Conservation (phyloP, 2,888 invertebrate genomes). For the Acleris sparsana region DNA sequence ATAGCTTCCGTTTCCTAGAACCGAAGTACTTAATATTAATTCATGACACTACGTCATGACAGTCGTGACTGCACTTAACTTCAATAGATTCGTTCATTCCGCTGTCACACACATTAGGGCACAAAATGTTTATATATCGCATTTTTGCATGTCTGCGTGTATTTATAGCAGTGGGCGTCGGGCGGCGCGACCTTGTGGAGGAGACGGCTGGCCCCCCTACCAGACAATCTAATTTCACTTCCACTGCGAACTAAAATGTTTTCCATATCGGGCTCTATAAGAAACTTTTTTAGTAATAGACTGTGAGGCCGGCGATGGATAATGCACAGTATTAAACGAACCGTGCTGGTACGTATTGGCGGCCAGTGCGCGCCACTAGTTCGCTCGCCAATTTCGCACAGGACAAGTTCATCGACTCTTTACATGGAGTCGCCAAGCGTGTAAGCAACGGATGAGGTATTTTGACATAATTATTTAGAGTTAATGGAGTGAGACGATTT, state of each 20-base stretch:
- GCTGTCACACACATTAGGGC: constrained; percentile 59
- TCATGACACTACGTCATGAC: not conserved
- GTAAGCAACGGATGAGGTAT: constrained; percentile 62
- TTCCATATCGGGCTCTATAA: not conserved
- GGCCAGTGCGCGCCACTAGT: constrained; percentile 63
- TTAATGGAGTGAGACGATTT: constrained; percentile 31
- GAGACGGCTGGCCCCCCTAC: constrained; percentile 63
- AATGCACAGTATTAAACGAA: constrained; percentile 23
- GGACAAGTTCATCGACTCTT: constrained; percentile 78
- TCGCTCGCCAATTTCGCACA: constrained; percentile 78
- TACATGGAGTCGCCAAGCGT: constrained; percentile 62
- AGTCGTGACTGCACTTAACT: not conserved
- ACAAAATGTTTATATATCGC: constrained; percentile 69
- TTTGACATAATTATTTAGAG: constrained; percentile 34
- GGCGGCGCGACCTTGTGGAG: constrained; percentile 74
- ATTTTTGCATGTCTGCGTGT: constrained; percentile 79
- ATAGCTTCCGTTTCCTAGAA: too few species aligned
- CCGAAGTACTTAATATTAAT: too few species aligned
- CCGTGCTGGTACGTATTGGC: constrained; percentile 48
- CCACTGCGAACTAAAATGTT: not conserved
- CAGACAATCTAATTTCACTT: constrained; percentile 43
- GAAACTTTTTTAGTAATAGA: too few species aligned
- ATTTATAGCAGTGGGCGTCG: constrained; percentile 77
- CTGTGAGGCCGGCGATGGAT: constrained; percentile 45
- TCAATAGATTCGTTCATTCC: constrained; percentile 13